A percentile compares a stretch with the other conserved stretches of the same genome.
Evolutionary conservation across 2,888 invertebrate species (phyloP).

Genomic region (Calliscelio sp.): DNA sequence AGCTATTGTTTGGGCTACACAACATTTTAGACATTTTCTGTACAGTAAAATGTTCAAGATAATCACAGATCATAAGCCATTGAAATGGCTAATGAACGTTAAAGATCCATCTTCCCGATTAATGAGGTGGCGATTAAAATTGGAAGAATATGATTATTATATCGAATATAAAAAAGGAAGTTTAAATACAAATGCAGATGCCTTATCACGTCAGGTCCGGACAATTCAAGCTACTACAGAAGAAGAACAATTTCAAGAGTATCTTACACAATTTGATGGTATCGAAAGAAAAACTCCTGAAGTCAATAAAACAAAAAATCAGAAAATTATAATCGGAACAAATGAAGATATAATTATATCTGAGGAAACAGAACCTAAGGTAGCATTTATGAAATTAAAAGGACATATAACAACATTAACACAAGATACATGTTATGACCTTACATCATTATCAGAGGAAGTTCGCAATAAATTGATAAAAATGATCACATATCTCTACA

Average conservation of each 20-base stretch:
- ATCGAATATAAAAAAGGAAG: slow-evolving; percentile 11
- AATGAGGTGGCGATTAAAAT: slow-evolving; percentile 12
- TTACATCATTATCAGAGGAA: background rate
- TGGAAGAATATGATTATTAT: slow-evolving; percentile 8
- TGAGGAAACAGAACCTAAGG: slow-evolving; percentile 8
- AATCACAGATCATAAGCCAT: slow-evolving; percentile 23
- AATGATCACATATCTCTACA: slow-evolving; percentile 3
- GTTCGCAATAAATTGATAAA: background rate
- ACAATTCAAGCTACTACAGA: slow-evolving; percentile 1
- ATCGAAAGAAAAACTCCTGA: background rate
- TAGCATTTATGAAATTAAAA: slow-evolving; percentile 15
- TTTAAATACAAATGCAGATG: slow-evolving; percentile 25
- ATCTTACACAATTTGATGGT: background rate
- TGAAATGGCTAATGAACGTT: slow-evolving; percentile 5
- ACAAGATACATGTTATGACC: background rate
- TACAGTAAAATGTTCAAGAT: slow-evolving; percentile 16
- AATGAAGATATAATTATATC: background rate
- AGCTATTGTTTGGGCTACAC: slow-evolving; percentile 2
- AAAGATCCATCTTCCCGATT: slow-evolving; percentile 18
- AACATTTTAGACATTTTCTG: slow-evolving; percentile 10
- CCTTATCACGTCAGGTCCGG: slow-evolving; percentile 7
- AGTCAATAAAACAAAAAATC: slow-evolving; percentile 7
- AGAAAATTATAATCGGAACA: background rate
- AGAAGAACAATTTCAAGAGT: slow-evolving; percentile 5
- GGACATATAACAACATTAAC: background rate